Evolutionary conservation across 64 coral and sea anemone species (phyloP), one percentile per base, ranked within the genome.

Genomic region (Trachythela sp.): DNA sequence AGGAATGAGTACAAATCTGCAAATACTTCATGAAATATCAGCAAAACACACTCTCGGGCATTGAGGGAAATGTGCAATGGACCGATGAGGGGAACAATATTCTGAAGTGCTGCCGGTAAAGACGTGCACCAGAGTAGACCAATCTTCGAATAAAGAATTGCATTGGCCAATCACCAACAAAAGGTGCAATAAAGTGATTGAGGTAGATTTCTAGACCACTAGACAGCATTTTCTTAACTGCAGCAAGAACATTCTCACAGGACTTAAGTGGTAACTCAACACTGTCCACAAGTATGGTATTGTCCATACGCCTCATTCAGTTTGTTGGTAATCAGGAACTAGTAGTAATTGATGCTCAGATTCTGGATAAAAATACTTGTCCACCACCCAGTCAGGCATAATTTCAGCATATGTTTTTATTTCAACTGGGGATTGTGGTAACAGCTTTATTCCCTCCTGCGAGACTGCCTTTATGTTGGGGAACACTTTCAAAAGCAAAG

Each of bases 21-120:
- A 83, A 92, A 64, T 40, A 92, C 68, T 36, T 34, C 70, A 36
- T 68, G 36, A 37, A 68, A 88, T 4, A 58, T 84, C 13, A 85
- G 33, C 76, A 92, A 60, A 48, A 92, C 83, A 42, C 87, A 86
- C 38, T 92, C 86, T 88, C 80, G 27, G 17, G 91, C 87, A 85
- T 89, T 92, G 4, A 92, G 83, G 13, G 71, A 77, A 77, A 77
- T 77, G 71, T 77, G 71, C 31, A 77, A 77, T 32, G 71, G 71
- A 35, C 71, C 71, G 30, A 77, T 77, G 27, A 77, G 36, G 31
- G 71, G 71, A 38, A 77, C 26, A 13, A 77, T n/a, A 77, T 77
- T 77, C 17, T 77, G 13, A 13, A 77, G 71, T 17, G 31, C 71
- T 77, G 71, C 30, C 2, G 71, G 71, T 77, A 38, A 32, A 13